These are phyloP conservation scores for Lordiphosa fenestrarum DNA, from an alignment of 2,888 invertebrate species.

Conservation along the genomic window DNA sequence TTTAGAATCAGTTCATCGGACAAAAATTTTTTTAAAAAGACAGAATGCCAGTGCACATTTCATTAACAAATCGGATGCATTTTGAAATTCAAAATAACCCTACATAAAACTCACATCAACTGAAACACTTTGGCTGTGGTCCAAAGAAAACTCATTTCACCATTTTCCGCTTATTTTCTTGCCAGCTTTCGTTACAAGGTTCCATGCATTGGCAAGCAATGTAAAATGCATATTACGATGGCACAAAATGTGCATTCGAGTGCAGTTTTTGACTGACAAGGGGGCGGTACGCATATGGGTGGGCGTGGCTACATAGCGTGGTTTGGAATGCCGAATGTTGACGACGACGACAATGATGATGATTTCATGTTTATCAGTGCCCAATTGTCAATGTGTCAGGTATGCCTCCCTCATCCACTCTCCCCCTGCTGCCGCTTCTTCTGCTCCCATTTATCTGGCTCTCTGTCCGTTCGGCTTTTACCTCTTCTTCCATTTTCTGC, in stretches of 20 bases:
- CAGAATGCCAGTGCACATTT: too few relatives aligned
- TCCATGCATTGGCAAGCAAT: constrained; percentile 42
- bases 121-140: constrained; percentile 1
- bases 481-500: constrained; percentile 9
- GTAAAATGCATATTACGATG: constrained; percentile 42
- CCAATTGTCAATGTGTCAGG: constrained; percentile 41
- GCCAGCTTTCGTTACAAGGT: constrained; percentile 17
- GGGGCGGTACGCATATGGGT: constrained; percentile 5
- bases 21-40: too few relatives aligned
- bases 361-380: constrained; percentile 54
- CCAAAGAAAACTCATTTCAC: constrained; percentile 11
- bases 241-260: constrained; percentile 58
- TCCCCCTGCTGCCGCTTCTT: neutral
- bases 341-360: neutral
- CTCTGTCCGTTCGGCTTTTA: constrained; percentile 1
- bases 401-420: constrained; percentile 17
- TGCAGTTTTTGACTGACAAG: constrained; percentile 53
- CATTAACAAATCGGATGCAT: too few relatives aligned
- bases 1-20: too few relatives aligned
- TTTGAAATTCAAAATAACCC: too few relatives aligned
- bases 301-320: constrained; percentile 10
- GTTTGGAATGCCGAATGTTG: neutral
- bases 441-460: constrained; percentile 3
- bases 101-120: neutral
- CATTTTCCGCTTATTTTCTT: constrained; percentile 1